Percentiles rank a stretch among this genome's conserved stretches.
Evolutionary conservation across 2,797 vertebrate genomes (phyloP).

Genomic region (Rhincodon typus): DNA sequence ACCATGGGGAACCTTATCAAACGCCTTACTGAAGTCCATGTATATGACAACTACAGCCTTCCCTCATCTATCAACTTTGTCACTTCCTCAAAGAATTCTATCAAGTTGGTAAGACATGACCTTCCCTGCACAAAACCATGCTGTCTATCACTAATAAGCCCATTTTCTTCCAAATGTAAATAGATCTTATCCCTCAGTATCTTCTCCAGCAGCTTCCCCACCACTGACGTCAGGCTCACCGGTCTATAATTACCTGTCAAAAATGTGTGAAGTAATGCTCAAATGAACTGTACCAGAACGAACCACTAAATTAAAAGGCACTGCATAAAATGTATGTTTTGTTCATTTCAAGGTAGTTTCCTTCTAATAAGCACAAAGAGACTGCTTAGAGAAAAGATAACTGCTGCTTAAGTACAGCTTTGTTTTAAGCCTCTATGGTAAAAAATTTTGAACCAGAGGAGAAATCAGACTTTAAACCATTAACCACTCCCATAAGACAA

Average conservation of each 20-base stretch:
- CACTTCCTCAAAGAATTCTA: no score
- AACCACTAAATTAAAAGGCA: background rate
- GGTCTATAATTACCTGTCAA: background rate
- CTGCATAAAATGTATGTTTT: background rate
- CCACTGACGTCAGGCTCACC: no score
- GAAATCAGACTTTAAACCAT: conserved; percentile 7
- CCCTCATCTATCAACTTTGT: no score
- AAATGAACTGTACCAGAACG: background rate
- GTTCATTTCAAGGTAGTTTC: background rate
- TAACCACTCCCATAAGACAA: background rate
- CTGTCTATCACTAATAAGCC: no score
- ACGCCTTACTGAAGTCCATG: no score
- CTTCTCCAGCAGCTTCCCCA: no score
- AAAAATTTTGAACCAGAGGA: background rate
- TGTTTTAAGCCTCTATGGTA: background rate
- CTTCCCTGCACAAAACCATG: no score
- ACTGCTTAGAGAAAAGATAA: background rate
- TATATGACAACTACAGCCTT: no score
- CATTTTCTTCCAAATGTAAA: no score
- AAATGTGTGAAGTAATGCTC: background rate
- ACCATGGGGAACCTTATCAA: no score
- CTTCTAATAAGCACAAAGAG: background rate
- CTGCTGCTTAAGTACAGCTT: background rate
- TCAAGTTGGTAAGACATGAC: no score
- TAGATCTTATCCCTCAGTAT: no score